Conservation (phyloP, 2,888 invertebrate genomes). For the Limnephilus lunatus region DNA sequence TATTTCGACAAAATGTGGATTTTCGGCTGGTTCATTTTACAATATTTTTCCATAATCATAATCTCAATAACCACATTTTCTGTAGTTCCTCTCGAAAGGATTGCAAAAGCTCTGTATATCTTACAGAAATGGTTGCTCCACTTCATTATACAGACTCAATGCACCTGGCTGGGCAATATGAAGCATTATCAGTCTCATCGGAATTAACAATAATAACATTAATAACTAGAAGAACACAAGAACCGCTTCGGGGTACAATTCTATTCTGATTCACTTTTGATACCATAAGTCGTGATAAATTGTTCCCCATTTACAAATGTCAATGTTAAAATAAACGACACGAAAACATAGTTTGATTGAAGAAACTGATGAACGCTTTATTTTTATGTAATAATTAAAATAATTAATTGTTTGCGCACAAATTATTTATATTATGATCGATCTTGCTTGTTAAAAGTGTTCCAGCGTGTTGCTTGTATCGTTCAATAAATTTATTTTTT, state of each 20-base stretch:
- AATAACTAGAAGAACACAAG: neutral
- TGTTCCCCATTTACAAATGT: constrained; percentile 21
- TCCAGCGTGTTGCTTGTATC: neutral
- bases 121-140: neutral
- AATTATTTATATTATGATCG: neutral
- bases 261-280: constrained; percentile 11
- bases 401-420: neutral
- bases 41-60: too few relatives aligned
- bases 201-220: neutral
- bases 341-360: constrained; percentile 9
- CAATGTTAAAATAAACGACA: constrained; percentile 32
- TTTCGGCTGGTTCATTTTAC: too few relatives aligned
- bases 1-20: too few relatives aligned
- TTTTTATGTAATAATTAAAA: neutral
- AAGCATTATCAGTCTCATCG: neutral
- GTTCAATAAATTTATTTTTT: neutral
- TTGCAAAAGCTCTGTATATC: neutral
- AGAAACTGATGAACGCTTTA: neutral
- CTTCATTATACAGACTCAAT: neutral
- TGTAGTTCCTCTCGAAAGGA: neutral
- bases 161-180: neutral
- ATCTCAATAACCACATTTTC: too few relatives aligned
- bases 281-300: constrained; percentile 25
- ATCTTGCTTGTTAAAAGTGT: neutral
- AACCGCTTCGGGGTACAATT: constrained; percentile 17